Evolutionary conservation across 2,113 vertebrate species (phyloP).

Genomic region (Orthonyx spaldingii): DNA sequence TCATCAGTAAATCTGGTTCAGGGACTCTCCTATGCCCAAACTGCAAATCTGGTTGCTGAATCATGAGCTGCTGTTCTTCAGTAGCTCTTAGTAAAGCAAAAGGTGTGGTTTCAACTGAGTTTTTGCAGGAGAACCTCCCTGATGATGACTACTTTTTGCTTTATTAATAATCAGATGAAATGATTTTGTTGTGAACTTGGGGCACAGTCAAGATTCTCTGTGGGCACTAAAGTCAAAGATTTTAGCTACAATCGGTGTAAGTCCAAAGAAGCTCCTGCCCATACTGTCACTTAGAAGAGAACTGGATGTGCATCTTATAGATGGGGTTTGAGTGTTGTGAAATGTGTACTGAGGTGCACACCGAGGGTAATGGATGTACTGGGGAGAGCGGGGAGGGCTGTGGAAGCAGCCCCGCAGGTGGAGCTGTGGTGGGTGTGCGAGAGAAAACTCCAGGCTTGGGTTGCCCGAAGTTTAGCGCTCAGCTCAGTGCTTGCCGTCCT

Average conservation of each 20-base stretch:
- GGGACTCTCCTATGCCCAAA: not conserved
- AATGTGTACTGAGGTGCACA: too few relatives aligned
- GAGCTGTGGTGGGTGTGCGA: too few relatives aligned
- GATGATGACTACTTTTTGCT: not conserved
- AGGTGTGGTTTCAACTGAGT: not conserved
- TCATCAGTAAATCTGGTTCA: not conserved
- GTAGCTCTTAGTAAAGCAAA: not conserved
- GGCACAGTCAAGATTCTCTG: not conserved
- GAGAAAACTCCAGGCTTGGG: not conserved
- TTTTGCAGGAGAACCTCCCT: not conserved
- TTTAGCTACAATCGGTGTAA: not conserved
- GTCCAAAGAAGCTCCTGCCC: not conserved
- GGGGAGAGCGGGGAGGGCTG: not conserved
- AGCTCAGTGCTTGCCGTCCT: not conserved
- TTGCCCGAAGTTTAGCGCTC: accelerated
- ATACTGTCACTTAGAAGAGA: accelerated
- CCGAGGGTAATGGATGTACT: not conserved
- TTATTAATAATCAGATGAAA: not conserved
- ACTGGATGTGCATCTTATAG: accelerated
- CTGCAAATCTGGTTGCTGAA: not conserved
- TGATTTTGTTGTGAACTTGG: not conserved
- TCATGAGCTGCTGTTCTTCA: not conserved
- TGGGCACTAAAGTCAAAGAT: not conserved
- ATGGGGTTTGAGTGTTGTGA: not conserved
- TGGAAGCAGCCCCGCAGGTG: not conserved